Evolutionary conservation across 2,888 invertebrate species (phyloP), one percentile per base, ranked within the genome.

Genomic region (Philopedon plagiatum): DNA sequence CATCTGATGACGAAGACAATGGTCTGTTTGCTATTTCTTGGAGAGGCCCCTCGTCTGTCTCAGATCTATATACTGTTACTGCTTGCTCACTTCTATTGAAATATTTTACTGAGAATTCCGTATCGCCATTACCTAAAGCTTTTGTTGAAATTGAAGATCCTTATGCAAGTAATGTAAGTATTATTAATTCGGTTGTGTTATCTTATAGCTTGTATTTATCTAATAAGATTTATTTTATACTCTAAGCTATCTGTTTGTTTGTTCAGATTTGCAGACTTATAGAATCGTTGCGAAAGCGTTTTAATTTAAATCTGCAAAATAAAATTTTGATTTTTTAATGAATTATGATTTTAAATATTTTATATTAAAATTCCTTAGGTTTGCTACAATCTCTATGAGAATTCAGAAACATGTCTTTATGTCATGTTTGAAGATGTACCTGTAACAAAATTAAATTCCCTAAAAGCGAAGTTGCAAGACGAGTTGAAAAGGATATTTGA

Each of bases 91-190:
- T 95, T 11, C 83, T 96, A 39, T 85, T 95, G 77, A 92, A 94
- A 71, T 97, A 96, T 85, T 86, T 97, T 66, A 93, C 94, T 9
- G 94, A 95, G 79, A 94, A 94, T n/a, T 91, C 96, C 7, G 92
- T 94, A 13, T 93, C 95, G 74, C 96, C 96, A 9, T 86, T 97
- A 62, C 94, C 95, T 81, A 90, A 91, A 78, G 91, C 91, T 80
- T 93, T 96, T 84, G 93, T 96, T 1, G 95, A 96, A 86, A 89
- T 90, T 61, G 91, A 92, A 56, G 93, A 95, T 81, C 94, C 95
- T 0, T 90, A 90, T 77, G 95, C 95, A 19, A 94, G 94, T 80
- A 90, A 91, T 81, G 94, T 94, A 83, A 86, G 88, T 84, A 56
- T 74, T 29, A 21, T 21, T 41, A 3, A n/a, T n/a, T n/a, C 5